A percentile compares a stretch with the other conserved stretches of the same genome.
Conservation (phyloP, 2,113 vertebrate species). For the Phaetusa simplex region DNA sequence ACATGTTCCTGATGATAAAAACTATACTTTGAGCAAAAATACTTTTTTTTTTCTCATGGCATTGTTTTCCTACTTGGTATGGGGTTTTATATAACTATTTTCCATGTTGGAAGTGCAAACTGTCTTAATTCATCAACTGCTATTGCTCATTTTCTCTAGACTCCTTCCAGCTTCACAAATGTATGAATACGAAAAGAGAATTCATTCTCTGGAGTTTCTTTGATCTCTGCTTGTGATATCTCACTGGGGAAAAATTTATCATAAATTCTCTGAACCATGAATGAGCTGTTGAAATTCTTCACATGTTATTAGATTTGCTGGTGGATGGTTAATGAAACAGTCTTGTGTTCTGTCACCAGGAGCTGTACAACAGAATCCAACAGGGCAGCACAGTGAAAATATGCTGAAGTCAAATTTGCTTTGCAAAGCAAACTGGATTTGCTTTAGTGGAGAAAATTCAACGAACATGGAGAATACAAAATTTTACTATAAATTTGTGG, state of each 20-base stretch:
- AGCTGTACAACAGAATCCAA: background rate
- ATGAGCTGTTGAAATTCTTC: conserved; percentile 2
- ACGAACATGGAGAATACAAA: background rate
- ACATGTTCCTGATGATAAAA: background rate
- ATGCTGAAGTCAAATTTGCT: background rate
- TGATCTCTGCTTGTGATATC: background rate
- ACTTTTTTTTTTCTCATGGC: background rate
- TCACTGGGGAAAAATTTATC: background rate
- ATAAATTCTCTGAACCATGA: background rate
- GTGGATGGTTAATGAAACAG: background rate
- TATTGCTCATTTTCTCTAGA: background rate
- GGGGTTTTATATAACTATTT: background rate
- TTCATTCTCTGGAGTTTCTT: background rate
- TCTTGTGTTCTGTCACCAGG: background rate
- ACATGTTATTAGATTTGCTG: background rate
- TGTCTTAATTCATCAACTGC: background rate
- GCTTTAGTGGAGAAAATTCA: background rate
- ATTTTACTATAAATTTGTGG: background rate
- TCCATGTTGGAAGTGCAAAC: background rate
- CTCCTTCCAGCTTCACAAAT: background rate
- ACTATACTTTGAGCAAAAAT: background rate
- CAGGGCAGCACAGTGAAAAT: background rate
- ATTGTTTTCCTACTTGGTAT: background rate
- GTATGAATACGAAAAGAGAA: background rate
- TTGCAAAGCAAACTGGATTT: background rate